These are phyloP conservation scores for Apogon hyalosoma DNA, from an alignment of 2,797 vertebrate genomes.

Conservation along the genomic window DNA sequence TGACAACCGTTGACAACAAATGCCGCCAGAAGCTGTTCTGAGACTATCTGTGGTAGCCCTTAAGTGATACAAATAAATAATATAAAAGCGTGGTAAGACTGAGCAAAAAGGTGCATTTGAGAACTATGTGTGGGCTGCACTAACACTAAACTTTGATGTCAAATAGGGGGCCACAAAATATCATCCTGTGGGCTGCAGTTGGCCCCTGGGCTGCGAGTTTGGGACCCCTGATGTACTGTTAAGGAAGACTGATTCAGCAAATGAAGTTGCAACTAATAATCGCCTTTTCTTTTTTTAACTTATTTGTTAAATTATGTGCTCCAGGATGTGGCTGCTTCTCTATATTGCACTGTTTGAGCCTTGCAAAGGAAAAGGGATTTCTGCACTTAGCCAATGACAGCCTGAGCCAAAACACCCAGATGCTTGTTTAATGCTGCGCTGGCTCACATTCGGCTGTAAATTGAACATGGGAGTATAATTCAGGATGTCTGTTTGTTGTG, in stretches of 20 bases:
- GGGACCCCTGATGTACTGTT: background rate
- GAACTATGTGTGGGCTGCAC: background rate
- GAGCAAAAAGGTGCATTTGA: no score
- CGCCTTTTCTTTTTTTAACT: background rate
- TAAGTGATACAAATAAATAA: no score
- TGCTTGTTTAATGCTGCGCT: conserved; percentile 79
- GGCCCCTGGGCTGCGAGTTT: background rate
- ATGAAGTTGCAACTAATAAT: conserved; percentile 3
- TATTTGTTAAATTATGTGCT: conserved; percentile 4
- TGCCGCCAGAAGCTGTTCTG: no score
- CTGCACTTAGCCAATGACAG: conserved; percentile 33
- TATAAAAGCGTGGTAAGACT: no score
- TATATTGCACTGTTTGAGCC: conserved; percentile 9
- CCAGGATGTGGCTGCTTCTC: conserved; percentile 13
- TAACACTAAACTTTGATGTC: no score
- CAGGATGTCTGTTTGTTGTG: conserved; percentile 74
- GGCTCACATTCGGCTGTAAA: conserved; percentile 70
- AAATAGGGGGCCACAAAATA: no score
- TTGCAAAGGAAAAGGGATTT: conserved; percentile 29
- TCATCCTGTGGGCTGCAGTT: background rate
- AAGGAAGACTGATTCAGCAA: conserved; percentile 1
- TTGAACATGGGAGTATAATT: conserved; percentile 79
- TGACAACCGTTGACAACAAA: no score
- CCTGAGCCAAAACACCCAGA: conserved; percentile 78
- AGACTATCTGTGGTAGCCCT: no score